Evolutionary conservation across 2,113 vertebrate genomes (phyloP).

Genomic region (Leiothrix lutea): DNA sequence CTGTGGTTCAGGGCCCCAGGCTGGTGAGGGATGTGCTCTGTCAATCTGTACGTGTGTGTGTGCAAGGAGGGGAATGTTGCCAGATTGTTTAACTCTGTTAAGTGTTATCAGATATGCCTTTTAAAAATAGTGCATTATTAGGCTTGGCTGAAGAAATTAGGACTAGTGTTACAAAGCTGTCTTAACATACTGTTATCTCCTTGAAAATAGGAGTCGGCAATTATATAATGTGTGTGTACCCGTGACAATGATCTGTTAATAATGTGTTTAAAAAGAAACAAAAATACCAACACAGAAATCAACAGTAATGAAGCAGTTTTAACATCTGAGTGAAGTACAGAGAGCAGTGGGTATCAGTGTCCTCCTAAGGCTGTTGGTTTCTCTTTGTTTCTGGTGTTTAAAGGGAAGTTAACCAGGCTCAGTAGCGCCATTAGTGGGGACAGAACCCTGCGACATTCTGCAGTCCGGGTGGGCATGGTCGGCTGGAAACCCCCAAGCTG

Average conservation of each 20-base stretch:
- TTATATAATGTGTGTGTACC: no score
- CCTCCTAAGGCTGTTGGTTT: not conserved
- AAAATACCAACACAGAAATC: not conserved
- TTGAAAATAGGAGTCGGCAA: not conserved
- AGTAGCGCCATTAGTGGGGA: not conserved
- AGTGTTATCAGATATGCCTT: not conserved
- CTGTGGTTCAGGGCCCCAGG: not conserved
- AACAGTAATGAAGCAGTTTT: not conserved
- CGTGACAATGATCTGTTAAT: not conserved
- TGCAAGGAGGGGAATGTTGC: not conserved
- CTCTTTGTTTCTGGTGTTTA: not conserved
- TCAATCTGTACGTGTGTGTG: not conserved
- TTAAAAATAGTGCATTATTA: not conserved
- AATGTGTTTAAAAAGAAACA: not conserved
- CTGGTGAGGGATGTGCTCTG: not conserved
- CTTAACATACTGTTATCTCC: not conserved
- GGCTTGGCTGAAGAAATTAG: not conserved
- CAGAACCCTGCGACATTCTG: not conserved
- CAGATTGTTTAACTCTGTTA: not conserved
- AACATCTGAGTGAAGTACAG: not conserved
- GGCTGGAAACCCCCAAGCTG: not conserved
- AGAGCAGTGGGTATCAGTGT: no score
- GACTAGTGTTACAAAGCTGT: not conserved
- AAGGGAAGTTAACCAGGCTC: not conserved
- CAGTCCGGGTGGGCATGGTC: not conserved